These are phyloP conservation scores for Palythoa caribaeorum DNA, from an alignment of 92 coral and sea anemone species.

Conservation along the genomic window DNA sequence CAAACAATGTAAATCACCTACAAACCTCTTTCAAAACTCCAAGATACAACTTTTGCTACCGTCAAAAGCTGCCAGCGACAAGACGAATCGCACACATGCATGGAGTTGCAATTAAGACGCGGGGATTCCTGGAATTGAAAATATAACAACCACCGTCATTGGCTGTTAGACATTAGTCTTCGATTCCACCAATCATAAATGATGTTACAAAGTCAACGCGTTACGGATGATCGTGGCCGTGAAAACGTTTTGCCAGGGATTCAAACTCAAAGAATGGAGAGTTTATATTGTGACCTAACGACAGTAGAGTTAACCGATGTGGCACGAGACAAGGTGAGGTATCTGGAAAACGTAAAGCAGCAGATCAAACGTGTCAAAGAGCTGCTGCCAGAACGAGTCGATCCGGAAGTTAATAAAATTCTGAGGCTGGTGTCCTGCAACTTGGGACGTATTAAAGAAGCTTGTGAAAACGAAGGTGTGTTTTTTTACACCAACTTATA, in stretches of 20 bases:
- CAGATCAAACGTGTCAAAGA: slow-evolving; percentile 31
- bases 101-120: neutral
- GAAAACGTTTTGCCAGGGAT: too few relatives aligned
- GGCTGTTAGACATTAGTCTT: neutral
- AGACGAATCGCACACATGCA: neutral
- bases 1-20: too few relatives aligned
- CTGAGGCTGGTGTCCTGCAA: slow-evolving; percentile 39
- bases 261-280: slow-evolving; percentile 19
- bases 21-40: too few relatives aligned
- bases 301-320: slow-evolving; percentile 37
- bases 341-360: slow-evolving; percentile 40
- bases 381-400: slow-evolving; percentile 16
- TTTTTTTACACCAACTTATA: neutral
- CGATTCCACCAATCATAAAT: slow-evolving; percentile 16
- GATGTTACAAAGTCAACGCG: neutral
- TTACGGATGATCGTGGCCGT: too few relatives aligned
- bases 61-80: neutral
- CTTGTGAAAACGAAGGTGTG: slow-evolving; percentile 58
- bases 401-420: slow-evolving; percentile 24
- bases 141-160: neutral
- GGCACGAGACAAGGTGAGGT: slow-evolving; percentile 44
- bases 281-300: slow-evolving; percentile 9
- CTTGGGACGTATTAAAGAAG: slow-evolving; percentile 46
- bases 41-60: too few relatives aligned
- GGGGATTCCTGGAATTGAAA: slow-evolving; percentile 38